Base-by-base conservation (phyloP, 2,888 invertebrate species). In the Tetranychus truncatus region DNA sequence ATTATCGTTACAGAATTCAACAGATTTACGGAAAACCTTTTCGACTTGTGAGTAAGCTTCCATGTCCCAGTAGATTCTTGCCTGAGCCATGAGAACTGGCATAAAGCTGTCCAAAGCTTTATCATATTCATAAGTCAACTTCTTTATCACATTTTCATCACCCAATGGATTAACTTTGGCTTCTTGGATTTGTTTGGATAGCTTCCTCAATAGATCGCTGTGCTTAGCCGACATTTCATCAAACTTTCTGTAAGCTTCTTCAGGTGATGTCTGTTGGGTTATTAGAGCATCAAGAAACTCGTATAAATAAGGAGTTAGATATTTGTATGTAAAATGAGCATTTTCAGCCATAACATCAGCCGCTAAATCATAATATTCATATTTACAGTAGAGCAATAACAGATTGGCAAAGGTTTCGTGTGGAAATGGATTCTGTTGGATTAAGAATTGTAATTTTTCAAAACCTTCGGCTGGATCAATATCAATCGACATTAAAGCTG, bases 41-140 rank as follows among this genome's bases (percentile, higher is more conserved):
- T 97, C 96, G 1, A 99, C 96, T 81, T 95, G 93, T 1, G 88
- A 86, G 81, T 96, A 99, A 82, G 97, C 94, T 81, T 93, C 93
- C 82, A 91, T 87, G 79, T 97, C 94, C 97, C 99, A 99, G 81
- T 93, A 95, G 78, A 99, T 93, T 86, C 95, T 96, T 1, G 97
- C 96, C 83, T 99, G 94, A 0, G 95, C 94, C 97, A 99, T 97
- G n/a, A 97, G 86, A 1, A 96, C 94, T 0, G 99, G 97, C 77
- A 99, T 89, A 81, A 95, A 97, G 84, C 82, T 86, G 81, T 94
- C 93, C 78, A 95, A 82, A 1, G 91, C 89, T 80, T 91, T 91
- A 81, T 96, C 92, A 81, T 94, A 95, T 81, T 93, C 92, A 20
- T n/a, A 15, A 8, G 75, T 91, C 88, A 0, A 96, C 90, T 6